Evolutionary conservation across 1,140 invertebrate species (phyloP).

Genomic region (Heliconius nattereri): DNA sequence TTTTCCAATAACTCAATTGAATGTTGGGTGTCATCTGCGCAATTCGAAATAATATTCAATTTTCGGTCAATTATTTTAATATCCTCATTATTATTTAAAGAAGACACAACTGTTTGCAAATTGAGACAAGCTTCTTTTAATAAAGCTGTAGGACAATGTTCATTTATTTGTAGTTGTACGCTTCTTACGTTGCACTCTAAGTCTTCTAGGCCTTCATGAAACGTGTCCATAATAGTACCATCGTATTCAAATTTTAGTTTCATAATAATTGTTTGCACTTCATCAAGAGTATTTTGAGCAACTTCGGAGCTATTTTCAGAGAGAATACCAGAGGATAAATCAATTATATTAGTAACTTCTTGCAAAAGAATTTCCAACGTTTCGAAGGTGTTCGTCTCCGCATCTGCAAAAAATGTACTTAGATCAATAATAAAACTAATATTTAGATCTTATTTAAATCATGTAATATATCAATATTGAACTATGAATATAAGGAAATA

Average conservation of each 20-base stretch:
- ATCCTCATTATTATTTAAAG: constrained; percentile 52
- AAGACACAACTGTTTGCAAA: constrained; percentile 59
- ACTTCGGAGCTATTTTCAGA: constrained; percentile 50
- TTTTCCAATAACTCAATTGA: constrained; percentile 61
- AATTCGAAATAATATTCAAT: constrained; percentile 50
- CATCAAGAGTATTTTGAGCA: constrained; percentile 63
- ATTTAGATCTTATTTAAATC: too few species aligned
- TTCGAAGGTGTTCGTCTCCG: constrained; percentile 47
- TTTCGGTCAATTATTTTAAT: constrained; percentile 29
- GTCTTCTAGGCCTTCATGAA: constrained; percentile 75
- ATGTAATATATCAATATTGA: too few species aligned
- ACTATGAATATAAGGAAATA: too few species aligned
- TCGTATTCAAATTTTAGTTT: constrained; percentile 68
- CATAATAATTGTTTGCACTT: constrained; percentile 72
- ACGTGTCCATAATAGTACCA: constrained; percentile 57
- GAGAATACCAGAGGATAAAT: constrained; percentile 24
- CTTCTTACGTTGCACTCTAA: constrained; percentile 78
- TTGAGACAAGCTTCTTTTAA: constrained; percentile 68
- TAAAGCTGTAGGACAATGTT: constrained; percentile 64
- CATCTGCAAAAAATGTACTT: constrained; percentile 16
- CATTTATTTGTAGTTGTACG: constrained; percentile 71
- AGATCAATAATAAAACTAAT: not conserved
- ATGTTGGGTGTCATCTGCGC: constrained; percentile 56
- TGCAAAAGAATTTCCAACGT: constrained; percentile 54
- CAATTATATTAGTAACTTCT: constrained; percentile 58